A percentile compares a stretch with the other conserved stretches of the same genome.
Evolutionary conservation across 2,797 vertebrate species (phyloP).

Genomic region (Champsocephalus gunnari): DNA sequence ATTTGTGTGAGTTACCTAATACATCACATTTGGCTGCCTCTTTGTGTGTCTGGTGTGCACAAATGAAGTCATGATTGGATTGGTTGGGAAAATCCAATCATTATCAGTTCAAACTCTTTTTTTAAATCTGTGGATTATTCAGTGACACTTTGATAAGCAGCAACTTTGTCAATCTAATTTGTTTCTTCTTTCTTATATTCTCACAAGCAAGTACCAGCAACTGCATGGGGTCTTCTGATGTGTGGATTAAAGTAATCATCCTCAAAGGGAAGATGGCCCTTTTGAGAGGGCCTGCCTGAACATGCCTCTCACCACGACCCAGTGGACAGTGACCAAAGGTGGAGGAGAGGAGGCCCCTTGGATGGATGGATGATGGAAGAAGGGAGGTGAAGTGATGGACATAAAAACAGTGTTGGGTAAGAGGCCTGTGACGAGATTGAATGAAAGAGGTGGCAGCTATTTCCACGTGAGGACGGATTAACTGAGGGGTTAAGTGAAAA

Average conservation of each 20-base stretch:
- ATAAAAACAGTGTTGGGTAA: constrained; percentile 6
- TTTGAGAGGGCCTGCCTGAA: constrained; percentile 30
- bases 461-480: constrained; percentile 53
- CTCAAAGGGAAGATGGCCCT: background rate
- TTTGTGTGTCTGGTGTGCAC: background rate
- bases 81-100: background rate
- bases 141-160: background rate
- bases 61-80: background rate
- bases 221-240: background rate
- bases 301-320: constrained; percentile 27
- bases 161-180: background rate
- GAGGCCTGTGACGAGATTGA: constrained; percentile 32
- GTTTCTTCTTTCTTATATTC: background rate
- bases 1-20: constrained; percentile 1
- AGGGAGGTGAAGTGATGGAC: constrained; percentile 28
- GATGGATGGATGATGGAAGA: constrained; percentile 14
- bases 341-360: background rate
- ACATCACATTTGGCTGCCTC: background rate
- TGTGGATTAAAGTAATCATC: background rate
- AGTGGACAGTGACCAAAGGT: constrained; percentile 22
- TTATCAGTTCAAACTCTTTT: background rate
- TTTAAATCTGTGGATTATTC: background rate
- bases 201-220: background rate
- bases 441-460: constrained; percentile 21
- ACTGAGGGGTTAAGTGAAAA: constrained; percentile 53